Percentiles rank a stretch among this genome's conserved stretches.
These are phyloP conservation scores for Caenorhabditis auriculariae DNA, from an alignment of 2,888 invertebrate species.

Conservation along the genomic window DNA sequence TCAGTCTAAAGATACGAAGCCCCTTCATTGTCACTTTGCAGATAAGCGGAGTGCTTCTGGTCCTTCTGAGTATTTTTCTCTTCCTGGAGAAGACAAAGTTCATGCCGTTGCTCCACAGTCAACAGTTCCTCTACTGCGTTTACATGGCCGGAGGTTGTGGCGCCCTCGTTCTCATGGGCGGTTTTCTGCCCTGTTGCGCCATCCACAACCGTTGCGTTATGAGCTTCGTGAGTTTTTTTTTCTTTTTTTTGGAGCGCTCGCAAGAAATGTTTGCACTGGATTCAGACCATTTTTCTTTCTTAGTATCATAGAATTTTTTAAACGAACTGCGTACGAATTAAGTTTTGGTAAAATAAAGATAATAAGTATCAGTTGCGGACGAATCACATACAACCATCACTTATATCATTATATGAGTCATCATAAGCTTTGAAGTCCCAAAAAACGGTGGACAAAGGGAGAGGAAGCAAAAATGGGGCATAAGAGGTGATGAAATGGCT, in stretches of 20 bases:
- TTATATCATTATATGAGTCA: too few species aligned
- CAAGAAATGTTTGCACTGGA: neutral
- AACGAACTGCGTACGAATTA: too few species aligned
- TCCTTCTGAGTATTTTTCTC: slow-evolving; percentile 15
- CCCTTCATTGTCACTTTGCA: slow-evolving; percentile 9
- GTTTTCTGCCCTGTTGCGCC: slow-evolving; percentile 11
- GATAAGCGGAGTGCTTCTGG: slow-evolving; percentile 24
- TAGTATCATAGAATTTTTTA: too few species aligned
- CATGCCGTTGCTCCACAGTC: slow-evolving; percentile 26
- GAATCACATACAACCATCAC: too few species aligned
- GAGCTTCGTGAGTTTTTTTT: slow-evolving; percentile 12
- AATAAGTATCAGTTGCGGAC: too few species aligned
- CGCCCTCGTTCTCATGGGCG: slow-evolving; percentile 11
- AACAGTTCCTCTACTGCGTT: slow-evolving; percentile 22
- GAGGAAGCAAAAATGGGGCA: too few species aligned
- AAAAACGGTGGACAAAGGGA: too few species aligned
- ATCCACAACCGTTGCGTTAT: slow-evolving; percentile 9
- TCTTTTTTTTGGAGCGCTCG: neutral
- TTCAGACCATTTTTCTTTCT: too few species aligned
- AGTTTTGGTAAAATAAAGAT: too few species aligned
- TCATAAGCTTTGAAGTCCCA: too few species aligned
- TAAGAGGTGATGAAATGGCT: too few species aligned
- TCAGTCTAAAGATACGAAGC: neutral
- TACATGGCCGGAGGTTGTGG: slow-evolving; percentile 20
- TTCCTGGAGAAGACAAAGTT: slow-evolving; percentile 16